Conservation (phyloP, 23 tunicate species). For the Corella eumyota region DNA sequence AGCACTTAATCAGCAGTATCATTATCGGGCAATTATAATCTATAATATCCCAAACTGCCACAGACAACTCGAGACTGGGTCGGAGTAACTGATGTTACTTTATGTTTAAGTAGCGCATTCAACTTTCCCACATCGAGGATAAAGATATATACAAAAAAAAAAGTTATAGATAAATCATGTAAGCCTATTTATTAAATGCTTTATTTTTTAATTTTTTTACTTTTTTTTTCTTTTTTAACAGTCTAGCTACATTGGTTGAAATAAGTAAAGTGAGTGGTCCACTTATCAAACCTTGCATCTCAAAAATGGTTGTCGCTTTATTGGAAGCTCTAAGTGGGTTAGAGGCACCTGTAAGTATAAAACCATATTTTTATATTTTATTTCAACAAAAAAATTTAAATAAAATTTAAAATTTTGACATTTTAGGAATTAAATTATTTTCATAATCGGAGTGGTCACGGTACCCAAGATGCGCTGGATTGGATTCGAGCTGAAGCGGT, state of each 20-base stretch:
- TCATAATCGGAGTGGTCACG: slow-evolving; percentile 35
- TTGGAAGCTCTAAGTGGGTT: slow-evolving; percentile 64
- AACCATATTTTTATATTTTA: not conserved
- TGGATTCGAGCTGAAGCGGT: slow-evolving; percentile 38
- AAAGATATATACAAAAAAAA: too few relatives aligned
- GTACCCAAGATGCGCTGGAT: slow-evolving; percentile 26
- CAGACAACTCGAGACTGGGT: too few relatives aligned
- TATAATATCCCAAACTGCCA: too few relatives aligned
- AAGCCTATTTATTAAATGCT: too few relatives aligned
- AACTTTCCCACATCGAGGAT: too few relatives aligned
- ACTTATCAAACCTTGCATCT: slow-evolving; percentile 50
- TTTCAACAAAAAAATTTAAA: not conserved
- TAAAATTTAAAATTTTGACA: not conserved
- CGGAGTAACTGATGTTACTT: too few relatives aligned
- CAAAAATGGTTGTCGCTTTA: slow-evolving; percentile 55
- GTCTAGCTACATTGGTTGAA: slow-evolving; percentile 49
- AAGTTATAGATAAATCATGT: too few relatives aligned
- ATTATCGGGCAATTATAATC: too few relatives aligned
- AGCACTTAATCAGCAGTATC: too few relatives aligned
- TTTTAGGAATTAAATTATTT: slow-evolving; percentile 17
- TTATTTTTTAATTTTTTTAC: not conserved
- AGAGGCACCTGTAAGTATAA: slow-evolving; percentile 60
- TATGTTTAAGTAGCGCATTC: too few relatives aligned
- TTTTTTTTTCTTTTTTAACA: slow-evolving; percentile 13
- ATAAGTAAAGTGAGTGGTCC: slow-evolving; percentile 49